These are phyloP conservation scores for Parasteatoda lunata DNA, from an alignment of 2,888 invertebrate species.

Conservation along the genomic window DNA sequence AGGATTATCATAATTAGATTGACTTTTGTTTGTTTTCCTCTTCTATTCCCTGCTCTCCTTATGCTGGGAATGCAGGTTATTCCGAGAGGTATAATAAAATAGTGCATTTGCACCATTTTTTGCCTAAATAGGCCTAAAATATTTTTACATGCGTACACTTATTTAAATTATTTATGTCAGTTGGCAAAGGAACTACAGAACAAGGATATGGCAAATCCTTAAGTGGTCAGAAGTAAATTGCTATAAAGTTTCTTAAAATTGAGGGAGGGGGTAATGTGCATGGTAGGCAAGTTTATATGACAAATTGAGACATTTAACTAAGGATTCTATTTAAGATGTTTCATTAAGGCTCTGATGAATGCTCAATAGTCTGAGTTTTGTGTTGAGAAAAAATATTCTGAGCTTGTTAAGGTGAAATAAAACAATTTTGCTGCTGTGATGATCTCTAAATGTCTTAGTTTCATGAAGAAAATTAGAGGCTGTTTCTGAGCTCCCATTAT, in stretches of 20 bases:
- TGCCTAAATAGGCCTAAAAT: slow-evolving; percentile 4
- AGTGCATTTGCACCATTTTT: slow-evolving; percentile 26
- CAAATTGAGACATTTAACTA: no score
- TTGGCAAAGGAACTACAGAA: no score
- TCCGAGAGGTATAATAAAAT: slow-evolving; percentile 27
- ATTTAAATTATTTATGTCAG: no score
- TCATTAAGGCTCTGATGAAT: no score
- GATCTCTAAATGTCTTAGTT: slow-evolving; percentile 16
- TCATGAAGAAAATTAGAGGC: neutral
- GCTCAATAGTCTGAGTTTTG: no score
- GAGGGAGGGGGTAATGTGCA: no score
- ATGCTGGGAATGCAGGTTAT: slow-evolving; percentile 7
- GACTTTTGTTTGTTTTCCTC: slow-evolving; percentile 16
- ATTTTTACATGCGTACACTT: slow-evolving; percentile 8
- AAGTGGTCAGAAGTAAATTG: no score
- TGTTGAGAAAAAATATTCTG: no score
- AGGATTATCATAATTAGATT: neutral
- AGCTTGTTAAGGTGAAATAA: neutral
- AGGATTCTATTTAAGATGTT: no score
- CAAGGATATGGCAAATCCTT: no score
- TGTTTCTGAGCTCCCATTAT: slow-evolving; percentile 2
- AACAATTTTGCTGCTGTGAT: neutral
- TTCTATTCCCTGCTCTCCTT: slow-evolving; percentile 9
- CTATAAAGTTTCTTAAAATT: no score
- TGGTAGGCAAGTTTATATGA: no score